Base-by-base conservation (phyloP, 2,113 vertebrate species). In the Collichthys lucidus region DNA sequence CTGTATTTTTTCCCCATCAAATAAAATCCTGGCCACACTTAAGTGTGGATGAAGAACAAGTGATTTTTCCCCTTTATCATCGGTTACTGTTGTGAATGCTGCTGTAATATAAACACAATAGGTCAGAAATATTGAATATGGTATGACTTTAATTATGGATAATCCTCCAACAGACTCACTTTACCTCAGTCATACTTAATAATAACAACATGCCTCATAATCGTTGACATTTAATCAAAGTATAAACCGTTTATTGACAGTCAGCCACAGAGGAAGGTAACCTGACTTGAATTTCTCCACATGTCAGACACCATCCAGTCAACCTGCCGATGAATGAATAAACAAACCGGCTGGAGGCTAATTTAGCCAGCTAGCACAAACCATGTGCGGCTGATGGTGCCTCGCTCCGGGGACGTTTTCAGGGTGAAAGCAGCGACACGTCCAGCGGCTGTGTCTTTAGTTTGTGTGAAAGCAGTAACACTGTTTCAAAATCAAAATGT, bases 371-470 rank as follows among this genome's bases (percentile, higher is more conserved):
- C 70, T 88, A 89, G 88, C 29, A 20, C 7, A 74, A 47, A 47
- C 81, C 84, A 92, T 91, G 88, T 88, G 91, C 63, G 22, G 73
- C 66, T 77, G 68, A 55, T 29, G 15, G 15, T 17, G 2, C 5
- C 11, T 2, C 40, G 42, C 17, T 47, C 9, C 11, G 11, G 8
- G 4, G 56, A 20, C 3, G 14, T 29, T 24, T 24, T 72, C 20
- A n/a, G 1, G 2, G 0, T 29, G 14, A 4, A 16, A 64, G 29
- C 3, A 11, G 22, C 14, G 20, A 22, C 2, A 0, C 3, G 0
- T 42, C 15, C 5, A 8, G 0, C 1, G 3, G 0, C 16, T 7
- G 5, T 0, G 11, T 29, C 2, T 5, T 24, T 3, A n/a, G 4
- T 4, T 6, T 17, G 52, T 55, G 2, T 5, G 3, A n/a, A 4